These are phyloP conservation scores for Trachelus stipa DNA, from an alignment of 2,888 invertebrate genomes.

Conservation along the genomic window DNA sequence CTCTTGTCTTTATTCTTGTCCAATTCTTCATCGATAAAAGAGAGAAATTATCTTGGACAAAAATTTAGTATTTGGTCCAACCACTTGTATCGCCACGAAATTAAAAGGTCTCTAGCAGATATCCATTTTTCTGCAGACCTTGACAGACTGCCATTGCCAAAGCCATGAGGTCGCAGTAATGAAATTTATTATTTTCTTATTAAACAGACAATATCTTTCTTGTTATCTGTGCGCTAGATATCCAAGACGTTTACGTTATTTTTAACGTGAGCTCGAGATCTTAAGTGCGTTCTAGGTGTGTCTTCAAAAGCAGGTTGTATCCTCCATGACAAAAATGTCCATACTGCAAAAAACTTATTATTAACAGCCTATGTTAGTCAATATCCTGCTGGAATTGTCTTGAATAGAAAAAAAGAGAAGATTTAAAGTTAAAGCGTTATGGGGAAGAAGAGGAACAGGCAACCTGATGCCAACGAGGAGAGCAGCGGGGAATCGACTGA, in stretches of 20 bases:
- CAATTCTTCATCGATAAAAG: neutral
- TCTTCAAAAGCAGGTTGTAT: neutral
- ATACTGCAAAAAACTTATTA: neutral
- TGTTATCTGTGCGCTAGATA: neutral
- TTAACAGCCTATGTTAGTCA: neutral
- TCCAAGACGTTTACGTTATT: neutral
- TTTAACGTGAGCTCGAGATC: neutral
- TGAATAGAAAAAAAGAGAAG: neutral
- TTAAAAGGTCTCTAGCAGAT: neutral
- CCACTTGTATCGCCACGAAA: neutral
- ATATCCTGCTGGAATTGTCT: neutral
- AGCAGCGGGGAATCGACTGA: slow-evolving; percentile 57
- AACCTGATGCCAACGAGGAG: slow-evolving; percentile 75
- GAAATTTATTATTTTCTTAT: slow-evolving; percentile 5
- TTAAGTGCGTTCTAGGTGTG: neutral
- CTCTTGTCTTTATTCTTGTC: neutral
- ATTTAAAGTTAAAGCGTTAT: slow-evolving; percentile 64
- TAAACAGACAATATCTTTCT: neutral
- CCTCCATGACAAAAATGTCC: neutral
- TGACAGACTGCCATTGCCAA: slow-evolving; percentile 6
- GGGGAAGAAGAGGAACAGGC: slow-evolving; percentile 79
- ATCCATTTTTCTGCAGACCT: neutral
- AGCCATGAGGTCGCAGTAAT: neutral
- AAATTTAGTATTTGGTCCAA: neutral
- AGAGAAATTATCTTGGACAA: neutral